Evolutionary conservation across 2,888 invertebrate species (phyloP), one percentile per base, ranked within the genome.

Genomic region (Tenthredo notha): DNA sequence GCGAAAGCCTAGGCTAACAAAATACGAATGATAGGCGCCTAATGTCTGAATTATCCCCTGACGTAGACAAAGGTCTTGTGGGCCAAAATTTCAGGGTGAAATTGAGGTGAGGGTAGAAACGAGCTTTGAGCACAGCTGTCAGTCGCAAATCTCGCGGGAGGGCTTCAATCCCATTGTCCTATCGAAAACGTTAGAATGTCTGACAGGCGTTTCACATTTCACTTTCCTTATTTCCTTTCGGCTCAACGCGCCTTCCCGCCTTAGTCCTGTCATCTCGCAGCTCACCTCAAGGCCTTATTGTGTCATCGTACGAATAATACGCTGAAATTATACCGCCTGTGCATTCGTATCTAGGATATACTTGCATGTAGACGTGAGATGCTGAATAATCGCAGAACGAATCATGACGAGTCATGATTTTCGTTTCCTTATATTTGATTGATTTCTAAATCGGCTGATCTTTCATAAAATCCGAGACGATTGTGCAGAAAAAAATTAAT

Each of bases 131-230:
- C 67, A 37, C 25, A 67, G 83, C 83, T 83, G 83, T 83, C 83
- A 83, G 43, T 47, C 67, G 67, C 67, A 70, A 83, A 83, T 83
- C 83, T 70, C 67, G n/a, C 18, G 83, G 50, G 83, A 80, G 67
- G 10, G 29, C 67, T 83, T 67, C 70, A 67, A 67, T 83, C 67
- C 83, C 83, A 70, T 83, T 83, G 83, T 70, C 50, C 67, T 50
- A 70, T 83, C 83, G 50, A 67, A 83, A 83, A 70, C 83, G 83
- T 83, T 47, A 65, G 50, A 83, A 67, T 47, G 43, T 47, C 83
- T 65, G 83, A 70, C 83, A 83, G 50, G 67, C 83, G 50, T 83
- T 80, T 70, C 65, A 83, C 70, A 83, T 67, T 83, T 83, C 83
- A 67, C 83, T 65, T 83, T 50, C 25, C 65, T 78, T 78, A 78